These are phyloP conservation scores for Neofelis nebulosa DNA, from an alignment of 2,113 vertebrate species.

Conservation along the genomic window DNA sequence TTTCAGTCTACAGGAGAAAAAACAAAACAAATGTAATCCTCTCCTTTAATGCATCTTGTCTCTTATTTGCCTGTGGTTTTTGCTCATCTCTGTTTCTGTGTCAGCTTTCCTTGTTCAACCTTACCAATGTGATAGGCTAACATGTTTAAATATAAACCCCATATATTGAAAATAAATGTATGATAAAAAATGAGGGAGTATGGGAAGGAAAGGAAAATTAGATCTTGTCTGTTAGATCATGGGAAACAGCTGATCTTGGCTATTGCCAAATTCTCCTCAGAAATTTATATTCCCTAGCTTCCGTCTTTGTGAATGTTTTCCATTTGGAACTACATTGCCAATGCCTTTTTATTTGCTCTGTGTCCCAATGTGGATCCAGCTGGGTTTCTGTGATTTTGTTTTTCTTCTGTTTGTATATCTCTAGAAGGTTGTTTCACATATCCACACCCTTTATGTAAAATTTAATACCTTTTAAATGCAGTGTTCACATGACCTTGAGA, in stretches of 20 bases:
- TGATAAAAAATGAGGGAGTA: background rate
- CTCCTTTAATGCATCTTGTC: background rate
- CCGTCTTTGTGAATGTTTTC: conserved; percentile 33
- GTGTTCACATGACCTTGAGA: conserved; percentile 33
- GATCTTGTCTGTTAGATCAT: background rate
- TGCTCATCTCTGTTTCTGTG: background rate
- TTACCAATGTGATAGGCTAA: background rate
- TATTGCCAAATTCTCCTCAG: background rate
- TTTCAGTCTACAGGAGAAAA: conserved; percentile 42
- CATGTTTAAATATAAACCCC: background rate
- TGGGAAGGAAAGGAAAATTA: background rate
- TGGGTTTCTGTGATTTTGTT: conserved; percentile 55
- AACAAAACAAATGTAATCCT: background rate
- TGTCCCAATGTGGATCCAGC: conserved; percentile 39
- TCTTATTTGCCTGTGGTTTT: background rate
- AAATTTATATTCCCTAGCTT: conserved; percentile 31
- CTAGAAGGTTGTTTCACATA: conserved; percentile 22
- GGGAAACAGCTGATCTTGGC: background rate
- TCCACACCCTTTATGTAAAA: conserved; percentile 5
- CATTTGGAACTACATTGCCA: background rate
- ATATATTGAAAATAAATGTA: background rate
- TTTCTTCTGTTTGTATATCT: conserved; percentile 10
- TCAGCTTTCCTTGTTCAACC: background rate
- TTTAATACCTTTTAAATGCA: conserved; percentile 22
- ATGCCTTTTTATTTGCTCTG: conserved; percentile 41